Base-by-base conservation (phyloP, 2,888 invertebrate genomes). In the Vandiemenella viatica region DNA sequence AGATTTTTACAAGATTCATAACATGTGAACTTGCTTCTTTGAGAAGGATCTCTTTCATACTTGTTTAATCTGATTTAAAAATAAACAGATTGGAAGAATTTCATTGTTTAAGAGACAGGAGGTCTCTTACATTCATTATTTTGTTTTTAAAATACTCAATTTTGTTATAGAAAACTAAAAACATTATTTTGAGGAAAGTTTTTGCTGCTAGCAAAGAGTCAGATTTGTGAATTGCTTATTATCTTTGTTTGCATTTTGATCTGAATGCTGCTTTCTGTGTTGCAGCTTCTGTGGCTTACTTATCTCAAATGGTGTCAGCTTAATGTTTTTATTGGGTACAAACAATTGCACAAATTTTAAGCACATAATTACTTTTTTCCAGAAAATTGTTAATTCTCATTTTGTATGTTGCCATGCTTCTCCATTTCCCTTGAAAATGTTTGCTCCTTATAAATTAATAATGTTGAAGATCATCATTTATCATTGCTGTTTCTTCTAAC, bases 401-500 rank as follows among this genome's bases (percentile, higher is more conserved):
- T 41, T 42, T 42, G 42, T 42, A 38, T 47, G 47, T 47, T 10
- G 16, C 7, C 20, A 23, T 47, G 19, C 42, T 13, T 41, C 42
- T 40, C 26, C 19, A 15, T 47, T 22, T 20, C 20, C 32, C 15
- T 23, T 47, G 16, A 42, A 26, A 18, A 38, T 18, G 18, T 38
- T 17, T 23, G 22, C 41, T 21, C 42, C 42, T 32, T 13, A 18
- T 18, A 42, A 42, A 26, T 32, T 42, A 37, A 23, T 17, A 23
- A 18, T 37, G 38, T 21, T 15, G 21, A 15, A 26, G 23, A 13
- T 15, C 37, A 37, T 45, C 19, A 47, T 47, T 20, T 32, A n/a
- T 47, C 42, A 47, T 47, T 47, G 42, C 26, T 47, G 42, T 47
- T 47, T 47, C 32, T 38, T 47, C 18, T 16, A 26, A 40, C 42